Evolutionary conservation across 1,140 invertebrate genomes (phyloP).

Genomic region (Polyergus mexicanus): DNA sequence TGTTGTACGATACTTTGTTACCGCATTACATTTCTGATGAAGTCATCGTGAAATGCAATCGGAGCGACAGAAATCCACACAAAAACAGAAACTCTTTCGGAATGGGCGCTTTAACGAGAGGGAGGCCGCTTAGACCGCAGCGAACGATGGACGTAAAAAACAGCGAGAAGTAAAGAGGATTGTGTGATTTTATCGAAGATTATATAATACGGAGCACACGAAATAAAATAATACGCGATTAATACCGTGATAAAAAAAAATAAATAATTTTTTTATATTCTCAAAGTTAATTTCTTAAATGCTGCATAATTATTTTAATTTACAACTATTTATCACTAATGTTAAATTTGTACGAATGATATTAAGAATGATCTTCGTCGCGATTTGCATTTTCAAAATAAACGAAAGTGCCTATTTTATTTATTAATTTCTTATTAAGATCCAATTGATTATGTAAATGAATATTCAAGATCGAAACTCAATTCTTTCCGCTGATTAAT

Average conservation of each 20-base stretch:
- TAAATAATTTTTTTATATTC: neutral
- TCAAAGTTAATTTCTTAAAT: neutral
- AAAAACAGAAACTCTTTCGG: neutral
- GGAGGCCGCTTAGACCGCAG: neutral
- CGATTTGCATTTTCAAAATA: neutral
- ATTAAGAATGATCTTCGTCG: neutral
- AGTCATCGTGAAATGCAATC: constrained; percentile 4
- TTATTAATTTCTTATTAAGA: neutral
- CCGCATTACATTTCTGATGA: neutral
- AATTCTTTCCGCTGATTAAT: neutral
- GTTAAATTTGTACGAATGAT: neutral
- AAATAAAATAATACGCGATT: neutral
- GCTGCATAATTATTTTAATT: neutral
- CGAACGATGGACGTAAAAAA: constrained; percentile 15
- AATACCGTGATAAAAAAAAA: neutral
- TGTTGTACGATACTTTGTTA: neutral
- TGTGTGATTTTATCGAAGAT: neutral
- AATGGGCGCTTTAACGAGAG: neutral
- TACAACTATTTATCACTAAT: neutral
- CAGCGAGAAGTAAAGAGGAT: neutral
- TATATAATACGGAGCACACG: too few relatives aligned
- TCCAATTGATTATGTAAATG: neutral
- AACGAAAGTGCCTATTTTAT: neutral
- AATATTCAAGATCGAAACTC: neutral
- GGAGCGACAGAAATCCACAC: neutral